Base-by-base conservation (phyloP, 2,888 invertebrate genomes). In the Ctena decussata region DNA sequence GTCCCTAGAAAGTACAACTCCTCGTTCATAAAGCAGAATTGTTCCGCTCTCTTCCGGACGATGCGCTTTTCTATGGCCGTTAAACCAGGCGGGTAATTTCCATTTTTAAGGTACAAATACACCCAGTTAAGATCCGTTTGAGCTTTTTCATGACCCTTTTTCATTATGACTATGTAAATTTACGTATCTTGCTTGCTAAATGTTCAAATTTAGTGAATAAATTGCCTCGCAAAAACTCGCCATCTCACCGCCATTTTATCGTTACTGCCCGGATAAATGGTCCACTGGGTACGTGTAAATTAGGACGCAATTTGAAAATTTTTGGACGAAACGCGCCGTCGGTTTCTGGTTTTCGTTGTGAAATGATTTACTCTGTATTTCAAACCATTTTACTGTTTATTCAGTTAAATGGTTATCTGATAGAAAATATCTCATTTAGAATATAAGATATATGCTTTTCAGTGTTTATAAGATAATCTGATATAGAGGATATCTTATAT, bases 21-120 rank as follows among this genome's bases (percentile, higher is more conserved):
- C 24, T 82, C 86, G 41, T 86, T 83, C 76, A 86, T 80, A 65
- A 80, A 84, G 60, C 89, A 86, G 82, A 89, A 89, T 80, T 86
- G 82, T 86, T 89, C 89, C 83, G 89, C 89, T 80, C 89, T 70
- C 86, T 89, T 89, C 39, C 89, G 70, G n/a, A 89, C 84, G 82
- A 89, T 86, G 60, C 89, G 86, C 72, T 89, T 89, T 72, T 86
- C 86, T 5, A 49, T 81, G 69, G 85, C 84, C 60, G 82, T 86
- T 27, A 86, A 78, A 57, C 86, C 86, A n/a, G 82, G 72, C 1
- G 89, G 86, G 44, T 89, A 89, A 49, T 74, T 53, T n/a, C 86
- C 86, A 78, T 86, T 78, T 74, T 80, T 86, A 1, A 89, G 69
- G 46, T 89, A 89, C 73, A 79, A 80, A 44, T 74, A 32, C 37